phyloP scores from a whole-genome alignment of 2,888 invertebrate genomes.

The Melolontha melolontha region DNA sequence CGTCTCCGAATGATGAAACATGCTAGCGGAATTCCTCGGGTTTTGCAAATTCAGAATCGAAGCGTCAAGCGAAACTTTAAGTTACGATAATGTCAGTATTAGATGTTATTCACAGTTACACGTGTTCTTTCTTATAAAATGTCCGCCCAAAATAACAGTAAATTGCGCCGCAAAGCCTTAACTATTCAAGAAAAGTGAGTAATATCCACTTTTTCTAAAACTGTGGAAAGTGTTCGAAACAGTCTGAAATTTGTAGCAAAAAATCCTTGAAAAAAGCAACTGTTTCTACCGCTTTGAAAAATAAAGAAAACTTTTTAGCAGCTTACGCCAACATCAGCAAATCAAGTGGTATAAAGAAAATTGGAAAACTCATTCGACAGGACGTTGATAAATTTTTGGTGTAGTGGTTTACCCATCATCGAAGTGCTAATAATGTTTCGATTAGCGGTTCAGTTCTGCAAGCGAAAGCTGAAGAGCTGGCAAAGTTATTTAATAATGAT shows the following conservation, averaged over 20 bases:
- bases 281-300: too few relatives aligned
- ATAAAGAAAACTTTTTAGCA: too few relatives aligned
- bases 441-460: slow-evolving; percentile 14
- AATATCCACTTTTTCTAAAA: slow-evolving; percentile 7
- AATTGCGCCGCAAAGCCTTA: slow-evolving; percentile 6
- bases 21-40: slow-evolving; percentile 1
- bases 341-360: too few relatives aligned
- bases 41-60: slow-evolving; percentile 6
- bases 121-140: neutral
- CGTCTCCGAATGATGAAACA: slow-evolving; percentile 8
- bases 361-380: too few relatives aligned
- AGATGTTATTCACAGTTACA: slow-evolving; percentile 13
- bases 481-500: slow-evolving; percentile 14
- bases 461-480: slow-evolving; percentile 19
- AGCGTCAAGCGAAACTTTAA: slow-evolving; percentile 4
- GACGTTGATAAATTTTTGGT: too few relatives aligned
- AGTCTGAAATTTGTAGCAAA: slow-evolving; percentile 11
- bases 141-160: slow-evolving; percentile 6
- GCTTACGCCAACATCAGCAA: too few relatives aligned
- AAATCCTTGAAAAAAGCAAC: neutral
- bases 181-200: slow-evolving; percentile 10
- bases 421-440: too few relatives aligned
- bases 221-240: slow-evolving; percentile 11
- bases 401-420: slow-evolving; percentile 13
- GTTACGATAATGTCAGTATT: slow-evolving; percentile 12